A percentile compares a stretch with the other conserved stretches of the same genome.
phyloP scores from a whole-genome alignment of 2,113 vertebrate genomes.

The Hepsetus odoe region DNA sequence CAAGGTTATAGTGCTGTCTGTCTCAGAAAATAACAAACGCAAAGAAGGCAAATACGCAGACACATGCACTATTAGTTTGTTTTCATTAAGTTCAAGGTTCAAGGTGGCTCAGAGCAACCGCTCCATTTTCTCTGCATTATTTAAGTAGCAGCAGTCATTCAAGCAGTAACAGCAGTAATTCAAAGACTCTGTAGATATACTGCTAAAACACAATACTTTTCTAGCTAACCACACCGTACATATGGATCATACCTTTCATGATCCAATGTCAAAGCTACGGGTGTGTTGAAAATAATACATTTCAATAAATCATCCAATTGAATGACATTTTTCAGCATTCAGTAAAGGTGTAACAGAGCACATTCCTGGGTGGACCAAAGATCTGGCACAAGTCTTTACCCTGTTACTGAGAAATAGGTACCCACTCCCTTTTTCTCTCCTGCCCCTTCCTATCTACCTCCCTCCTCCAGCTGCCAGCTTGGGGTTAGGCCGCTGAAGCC shows the following conservation, averaged over 20 bases:
- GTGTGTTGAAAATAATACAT: too few relatives aligned
- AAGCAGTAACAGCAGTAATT: background rate
- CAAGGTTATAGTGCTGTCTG: conserved; percentile 57
- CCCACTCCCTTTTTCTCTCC: conserved; percentile 25
- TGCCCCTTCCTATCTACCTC: conserved; percentile 22
- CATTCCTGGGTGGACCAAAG: background rate
- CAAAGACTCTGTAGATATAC: background rate
- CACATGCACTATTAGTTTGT: conserved; percentile 10
- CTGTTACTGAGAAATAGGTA: background rate
- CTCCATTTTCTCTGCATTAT: conserved; percentile 14
- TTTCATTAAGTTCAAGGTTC: conserved; percentile 37
- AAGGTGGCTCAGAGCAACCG: conserved; percentile 10
- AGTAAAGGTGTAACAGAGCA: background rate
- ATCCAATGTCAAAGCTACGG: background rate
- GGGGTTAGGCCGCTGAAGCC: conserved; percentile 60
- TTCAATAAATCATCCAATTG: too few relatives aligned
- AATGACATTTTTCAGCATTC: background rate
- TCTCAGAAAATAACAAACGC: background rate
- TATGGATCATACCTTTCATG: too few relatives aligned
- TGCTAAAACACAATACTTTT: background rate
- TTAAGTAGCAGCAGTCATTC: background rate
- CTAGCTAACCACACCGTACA: background rate
- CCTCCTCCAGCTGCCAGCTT: conserved; percentile 60
- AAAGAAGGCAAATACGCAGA: background rate
- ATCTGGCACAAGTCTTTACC: background rate